Conservation (phyloP, 2,113 vertebrate genomes). For the Formicarius rufipectus region DNA sequence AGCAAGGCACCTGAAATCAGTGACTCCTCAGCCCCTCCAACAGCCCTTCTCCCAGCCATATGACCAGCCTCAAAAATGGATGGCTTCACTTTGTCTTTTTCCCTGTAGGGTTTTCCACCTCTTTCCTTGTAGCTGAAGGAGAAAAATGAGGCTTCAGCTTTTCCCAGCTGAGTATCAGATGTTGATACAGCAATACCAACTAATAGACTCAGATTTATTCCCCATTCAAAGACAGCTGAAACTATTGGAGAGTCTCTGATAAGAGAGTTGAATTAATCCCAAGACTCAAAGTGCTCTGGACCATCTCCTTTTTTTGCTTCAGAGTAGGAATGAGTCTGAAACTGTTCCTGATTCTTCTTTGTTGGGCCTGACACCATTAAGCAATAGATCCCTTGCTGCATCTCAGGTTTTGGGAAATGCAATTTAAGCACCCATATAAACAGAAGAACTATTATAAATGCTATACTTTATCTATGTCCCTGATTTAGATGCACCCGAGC, state of each 20-base stretch:
- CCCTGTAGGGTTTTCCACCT: not conserved
- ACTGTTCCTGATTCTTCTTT: not conserved
- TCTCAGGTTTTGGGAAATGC: not conserved
- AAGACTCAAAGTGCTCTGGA: not conserved
- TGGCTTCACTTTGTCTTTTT: not conserved
- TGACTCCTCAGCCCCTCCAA: not conserved
- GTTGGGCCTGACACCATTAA: not conserved
- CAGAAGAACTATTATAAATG: not conserved
- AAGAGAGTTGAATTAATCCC: not conserved
- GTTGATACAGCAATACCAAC: not conserved
- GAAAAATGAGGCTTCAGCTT: not conserved
- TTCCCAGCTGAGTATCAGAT: not conserved
- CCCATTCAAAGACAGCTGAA: not conserved
- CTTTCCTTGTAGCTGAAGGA: not conserved
- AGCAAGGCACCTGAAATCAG: not conserved
- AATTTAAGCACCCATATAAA: not conserved
- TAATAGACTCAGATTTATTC: not conserved
- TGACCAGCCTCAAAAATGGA: not conserved
- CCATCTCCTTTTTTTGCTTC: not conserved
- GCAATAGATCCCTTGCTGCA: not conserved
- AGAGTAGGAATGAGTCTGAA: not conserved
- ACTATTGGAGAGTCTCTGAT: not conserved
- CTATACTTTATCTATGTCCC: not conserved
- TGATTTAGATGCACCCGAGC: not conserved
- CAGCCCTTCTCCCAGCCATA: accelerated